Base-by-base conservation (phyloP, 35 echinoderm and acorn worm genomes). In the Heliocidaris erythrogramma region DNA sequence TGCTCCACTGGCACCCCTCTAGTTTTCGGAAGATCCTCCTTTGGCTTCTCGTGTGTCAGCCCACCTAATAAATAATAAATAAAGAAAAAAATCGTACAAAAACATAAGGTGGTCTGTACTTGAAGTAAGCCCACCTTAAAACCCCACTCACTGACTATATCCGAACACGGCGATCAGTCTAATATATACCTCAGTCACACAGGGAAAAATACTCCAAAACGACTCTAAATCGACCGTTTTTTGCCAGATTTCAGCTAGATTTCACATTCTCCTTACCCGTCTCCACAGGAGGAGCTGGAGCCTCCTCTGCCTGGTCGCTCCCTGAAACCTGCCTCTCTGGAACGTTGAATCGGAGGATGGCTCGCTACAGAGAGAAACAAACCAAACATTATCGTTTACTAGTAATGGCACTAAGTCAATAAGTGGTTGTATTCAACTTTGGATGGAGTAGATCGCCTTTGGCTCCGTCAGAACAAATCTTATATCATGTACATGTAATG, bases 331-430 rank as follows among this genome's bases (percentile, higher is more conserved):
- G 60, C 42, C 60, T 42, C 48, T 97, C 96, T 92, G 92, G 91
- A 48, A 94, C 96, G 47, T 92, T 97, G 88, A 97, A 97, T 13
- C 94, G 90, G 11, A 93, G 87, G 78, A 97, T 97, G 17, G 96
- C 96, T 69, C 96, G 90, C 96, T 97, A 85, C 7, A 95, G 9
- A 69, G 61, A 27, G 61, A 17, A 31, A 85, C 11, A 56, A 10
- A 7, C 49, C 16, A 93, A 52, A 94, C 10, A 60, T 31, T 21
- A 93, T 27, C 13, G 3, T 48, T 10, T 12, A 93, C 30, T n/a
- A n/a, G n/a, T 93, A 69, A n/a, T n/a, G n/a, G n/a, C n/a, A n/a
- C n/a, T 90, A 31, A 13, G 13, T 13, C 32, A 12, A 84, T 13
- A 84, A 13, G n/a, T n/a, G 13, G 9, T 27, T 30, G 35, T 7